phyloP scores from a whole-genome alignment of 2,888 invertebrate genomes.

The Isotomurus palustris region DNA sequence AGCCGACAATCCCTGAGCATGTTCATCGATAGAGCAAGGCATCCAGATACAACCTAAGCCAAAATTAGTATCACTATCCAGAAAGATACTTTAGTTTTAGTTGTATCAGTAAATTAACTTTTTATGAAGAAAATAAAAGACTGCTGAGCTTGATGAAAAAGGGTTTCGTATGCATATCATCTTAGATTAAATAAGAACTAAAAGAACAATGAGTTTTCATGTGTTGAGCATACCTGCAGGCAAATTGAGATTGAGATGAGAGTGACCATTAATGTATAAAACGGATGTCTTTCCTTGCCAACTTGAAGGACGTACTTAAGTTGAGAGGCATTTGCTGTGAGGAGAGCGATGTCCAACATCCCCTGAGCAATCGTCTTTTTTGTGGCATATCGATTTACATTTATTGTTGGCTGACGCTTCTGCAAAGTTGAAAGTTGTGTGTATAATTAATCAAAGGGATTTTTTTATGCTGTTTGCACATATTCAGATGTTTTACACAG shows the following conservation, averaged over 20 bases:
- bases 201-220: neutral
- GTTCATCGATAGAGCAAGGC: conserved; percentile 68
- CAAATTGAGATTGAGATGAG: conserved; percentile 77
- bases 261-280: conserved; percentile 73
- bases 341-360: conserved; percentile 78
- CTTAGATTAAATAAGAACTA: neutral
- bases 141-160: too few species aligned
- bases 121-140: too few species aligned
- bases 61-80: neutral
- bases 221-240: conserved; percentile 64
- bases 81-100: neutral
- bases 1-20: conserved; percentile 71
- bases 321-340: conserved; percentile 77
- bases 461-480: too few species aligned
- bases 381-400: conserved; percentile 83
- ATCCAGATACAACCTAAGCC: conserved; percentile 66
- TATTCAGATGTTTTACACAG: neutral
- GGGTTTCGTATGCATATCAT: neutral
- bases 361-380: conserved; percentile 84
- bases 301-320: conserved; percentile 75
- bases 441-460: too few species aligned
- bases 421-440: too few species aligned
- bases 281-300: conserved; percentile 73
- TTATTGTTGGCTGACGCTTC: conserved; percentile 51
- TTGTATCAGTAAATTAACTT: neutral